phyloP scores from a whole-genome alignment of 2,113 vertebrate species.

The Megalops atlanticus region DNA sequence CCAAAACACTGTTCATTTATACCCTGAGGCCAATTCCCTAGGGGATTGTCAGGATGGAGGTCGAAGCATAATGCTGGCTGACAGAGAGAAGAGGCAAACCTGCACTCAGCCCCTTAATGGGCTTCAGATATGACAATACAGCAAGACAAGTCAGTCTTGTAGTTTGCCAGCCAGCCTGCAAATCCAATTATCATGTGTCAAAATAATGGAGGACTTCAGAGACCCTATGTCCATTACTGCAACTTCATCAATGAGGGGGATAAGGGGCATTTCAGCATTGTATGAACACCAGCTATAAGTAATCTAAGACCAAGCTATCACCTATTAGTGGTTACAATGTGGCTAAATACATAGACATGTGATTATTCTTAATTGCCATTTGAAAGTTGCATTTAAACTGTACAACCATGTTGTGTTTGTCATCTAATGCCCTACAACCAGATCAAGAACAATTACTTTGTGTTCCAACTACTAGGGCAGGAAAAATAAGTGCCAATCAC shows the following conservation, averaged over 20 bases:
- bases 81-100: slow-evolving; percentile 11
- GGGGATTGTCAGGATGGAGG: neutral
- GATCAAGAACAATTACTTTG: slow-evolving; percentile 79
- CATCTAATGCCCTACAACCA: slow-evolving; percentile 77
- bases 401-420: too few species aligned
- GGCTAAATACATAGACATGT: neutral
- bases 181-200: slow-evolving; percentile 28
- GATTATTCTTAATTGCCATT: neutral
- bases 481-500: slow-evolving; percentile 82
- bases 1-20: slow-evolving; percentile 35
- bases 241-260: slow-evolving; percentile 11
- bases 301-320: neutral
- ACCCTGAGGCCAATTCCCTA: slow-evolving; percentile 6
- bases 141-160: neutral
- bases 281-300: neutral
- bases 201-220: slow-evolving; percentile 23
- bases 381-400: neutral
- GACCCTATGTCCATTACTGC: slow-evolving; percentile 23
- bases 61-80: neutral
- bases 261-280: neutral
- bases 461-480: slow-evolving; percentile 84
- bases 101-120: slow-evolving; percentile 9
- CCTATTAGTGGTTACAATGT: neutral
- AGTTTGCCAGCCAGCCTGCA: slow-evolving; percentile 15
- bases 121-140: slow-evolving; percentile 11